These are phyloP conservation scores for Calidris pugnax DNA, from an alignment of 2,113 vertebrate genomes.

Conservation along the genomic window DNA sequence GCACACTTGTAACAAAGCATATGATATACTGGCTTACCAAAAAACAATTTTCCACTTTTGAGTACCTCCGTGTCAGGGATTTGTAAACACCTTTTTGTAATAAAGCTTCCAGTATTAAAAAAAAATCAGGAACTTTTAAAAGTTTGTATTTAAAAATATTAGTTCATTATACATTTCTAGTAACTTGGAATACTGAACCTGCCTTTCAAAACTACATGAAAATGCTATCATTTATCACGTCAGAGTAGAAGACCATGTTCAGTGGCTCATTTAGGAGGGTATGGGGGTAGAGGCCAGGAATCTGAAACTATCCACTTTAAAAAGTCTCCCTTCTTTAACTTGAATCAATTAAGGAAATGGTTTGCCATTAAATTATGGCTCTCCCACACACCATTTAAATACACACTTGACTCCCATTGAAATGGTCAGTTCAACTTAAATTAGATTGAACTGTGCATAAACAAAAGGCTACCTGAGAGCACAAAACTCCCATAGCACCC, in stretches of 20 bases:
- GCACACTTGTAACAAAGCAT: not conserved
- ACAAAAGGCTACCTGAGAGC: conserved; percentile 54
- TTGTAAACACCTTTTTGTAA: not conserved
- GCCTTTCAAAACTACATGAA: not conserved
- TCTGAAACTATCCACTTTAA: conserved; percentile 54
- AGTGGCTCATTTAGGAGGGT: conserved; percentile 8
- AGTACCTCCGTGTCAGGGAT: not conserved
- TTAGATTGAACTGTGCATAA: conserved; percentile 67
- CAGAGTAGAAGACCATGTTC: not conserved
- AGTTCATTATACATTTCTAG: not conserved
- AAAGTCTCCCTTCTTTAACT: conserved; percentile 52
- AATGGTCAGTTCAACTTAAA: conserved; percentile 66
- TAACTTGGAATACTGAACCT: not conserved
- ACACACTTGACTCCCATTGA: conserved; percentile 67
- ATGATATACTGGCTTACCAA: not conserved
- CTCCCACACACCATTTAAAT: conserved; percentile 63
- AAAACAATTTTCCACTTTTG: not conserved
- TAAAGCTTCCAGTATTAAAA: not conserved
- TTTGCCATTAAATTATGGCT: conserved; percentile 61
- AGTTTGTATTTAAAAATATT: not conserved
- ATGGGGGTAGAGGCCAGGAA: conserved; percentile 22
- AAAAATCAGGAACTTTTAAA: not conserved
- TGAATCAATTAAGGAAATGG: conserved; percentile 60
- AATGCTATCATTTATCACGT: not conserved
- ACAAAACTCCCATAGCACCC: conserved; percentile 72